These are phyloP conservation scores for Aphidius colemani DNA, from an alignment of 2,888 invertebrate species.

Conservation along the genomic window DNA sequence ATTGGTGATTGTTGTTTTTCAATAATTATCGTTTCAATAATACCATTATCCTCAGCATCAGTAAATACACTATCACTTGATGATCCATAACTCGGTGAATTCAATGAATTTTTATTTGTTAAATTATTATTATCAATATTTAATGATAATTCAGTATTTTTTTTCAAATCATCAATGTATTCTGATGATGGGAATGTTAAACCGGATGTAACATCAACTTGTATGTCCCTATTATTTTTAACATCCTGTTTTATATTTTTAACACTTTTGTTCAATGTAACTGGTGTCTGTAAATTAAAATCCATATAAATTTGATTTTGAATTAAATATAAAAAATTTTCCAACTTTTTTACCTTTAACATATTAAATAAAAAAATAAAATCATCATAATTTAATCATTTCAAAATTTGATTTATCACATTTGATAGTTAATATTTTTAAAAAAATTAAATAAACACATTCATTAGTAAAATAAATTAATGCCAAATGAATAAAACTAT, in stretches of 20 bases:
- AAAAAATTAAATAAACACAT: too few species aligned
- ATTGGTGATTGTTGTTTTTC: conserved; percentile 37
- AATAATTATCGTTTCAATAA: conserved; percentile 62
- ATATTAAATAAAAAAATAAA: too few species aligned
- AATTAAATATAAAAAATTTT: too few species aligned
- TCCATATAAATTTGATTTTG: too few species aligned
- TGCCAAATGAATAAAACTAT: too few species aligned
- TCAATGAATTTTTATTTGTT: conserved; percentile 45
- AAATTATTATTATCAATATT: conserved; percentile 50
- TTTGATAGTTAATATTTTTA: too few species aligned
- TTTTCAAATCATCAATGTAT: too few species aligned
- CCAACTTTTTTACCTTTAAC: too few species aligned
- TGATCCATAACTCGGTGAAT: conserved; percentile 65
- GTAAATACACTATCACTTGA: conserved; percentile 78
- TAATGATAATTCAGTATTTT: conserved; percentile 57
- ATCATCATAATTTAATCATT: too few species aligned
- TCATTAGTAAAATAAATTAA: too few species aligned
- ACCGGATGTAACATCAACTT: conserved; percentile 24
- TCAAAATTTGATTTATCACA: too few species aligned
- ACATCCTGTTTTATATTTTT: conserved; percentile 16
- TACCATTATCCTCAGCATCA: conserved; percentile 65
- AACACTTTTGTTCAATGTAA: not conserved
- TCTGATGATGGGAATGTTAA: conserved; percentile 13
- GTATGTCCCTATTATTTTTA: conserved; percentile 20
- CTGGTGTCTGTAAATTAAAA: too few species aligned